A percentile compares a stretch with the other conserved stretches of the same genome.
phyloP scores from a whole-genome alignment of 2,113 vertebrate genomes.

The Ovis canadensis region DNA sequence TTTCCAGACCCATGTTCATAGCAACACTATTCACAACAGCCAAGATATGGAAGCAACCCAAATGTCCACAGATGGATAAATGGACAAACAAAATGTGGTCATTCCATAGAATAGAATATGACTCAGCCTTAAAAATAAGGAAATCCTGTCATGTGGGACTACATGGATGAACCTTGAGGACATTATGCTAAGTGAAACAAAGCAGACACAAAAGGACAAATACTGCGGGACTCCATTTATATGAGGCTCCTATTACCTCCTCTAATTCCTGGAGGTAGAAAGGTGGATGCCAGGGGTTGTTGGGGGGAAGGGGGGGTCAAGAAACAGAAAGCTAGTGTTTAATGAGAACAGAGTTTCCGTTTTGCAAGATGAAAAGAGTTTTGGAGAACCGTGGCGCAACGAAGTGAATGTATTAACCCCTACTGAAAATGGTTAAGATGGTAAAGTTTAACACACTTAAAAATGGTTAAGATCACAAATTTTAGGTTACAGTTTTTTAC shows the following conservation, averaged over 20 bases:
- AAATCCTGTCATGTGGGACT: neutral
- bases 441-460: neutral
- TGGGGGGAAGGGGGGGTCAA: neutral
- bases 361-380: neutral
- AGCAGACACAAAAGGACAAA: neutral
- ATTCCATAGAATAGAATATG: neutral
- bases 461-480: neutral
- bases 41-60: neutral
- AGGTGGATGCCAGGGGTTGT: neutral
- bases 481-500: neutral
- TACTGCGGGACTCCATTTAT: neutral
- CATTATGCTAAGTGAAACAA: neutral
- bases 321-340: neutral
- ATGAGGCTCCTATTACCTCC: neutral
- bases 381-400: neutral
- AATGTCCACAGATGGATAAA: accelerated
- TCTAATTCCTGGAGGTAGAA: neutral
- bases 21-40: neutral
- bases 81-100: neutral
- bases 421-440: neutral
- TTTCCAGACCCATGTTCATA: neutral
- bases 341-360: neutral
- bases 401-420: neutral
- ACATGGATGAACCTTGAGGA: neutral
- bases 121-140: neutral